These are phyloP conservation scores for Athripsodes cinereus DNA, from an alignment of 2,888 invertebrate genomes.

Conservation along the genomic window DNA sequence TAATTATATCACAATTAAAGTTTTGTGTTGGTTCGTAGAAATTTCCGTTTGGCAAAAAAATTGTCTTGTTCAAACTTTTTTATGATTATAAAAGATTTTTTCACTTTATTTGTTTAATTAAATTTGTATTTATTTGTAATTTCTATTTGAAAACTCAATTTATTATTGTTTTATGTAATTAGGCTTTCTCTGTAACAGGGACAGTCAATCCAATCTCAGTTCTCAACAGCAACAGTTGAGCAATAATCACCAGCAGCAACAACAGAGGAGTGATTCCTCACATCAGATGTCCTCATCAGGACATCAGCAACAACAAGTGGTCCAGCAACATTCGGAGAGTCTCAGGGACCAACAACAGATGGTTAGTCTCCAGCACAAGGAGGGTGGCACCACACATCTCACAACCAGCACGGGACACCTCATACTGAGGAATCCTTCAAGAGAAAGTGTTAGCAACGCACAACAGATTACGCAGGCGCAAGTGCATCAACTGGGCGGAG, in stretches of 20 bases:
- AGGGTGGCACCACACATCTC: slow-evolving; percentile 15
- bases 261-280: slow-evolving; percentile 17
- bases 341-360: slow-evolving; percentile 25
- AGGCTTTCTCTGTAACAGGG: no score
- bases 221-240: slow-evolving; percentile 19
- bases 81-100: no score
- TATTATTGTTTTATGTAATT: no score
- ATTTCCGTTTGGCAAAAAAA: no score
- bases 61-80: no score
- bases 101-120: no score
- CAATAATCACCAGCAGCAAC: slow-evolving; percentile 29
- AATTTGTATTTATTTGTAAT: no score
- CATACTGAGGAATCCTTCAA: slow-evolving; percentile 38
- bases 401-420: slow-evolving; percentile 22
- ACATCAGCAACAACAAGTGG: slow-evolving; percentile 26
- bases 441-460: slow-evolving; percentile 42
- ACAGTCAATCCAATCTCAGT: no score
- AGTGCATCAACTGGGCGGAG: slow-evolving; percentile 35
- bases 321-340: slow-evolving; percentile 22
- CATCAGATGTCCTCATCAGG: slow-evolving; percentile 13
- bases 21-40: no score
- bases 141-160: no score
- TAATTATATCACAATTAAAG: no score
- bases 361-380: slow-evolving; percentile 17
- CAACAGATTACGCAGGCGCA: slow-evolving; percentile 41